Evolutionary conservation across 2,113 vertebrate genomes (phyloP).

Genomic region (Capricornis sumatraensis): DNA sequence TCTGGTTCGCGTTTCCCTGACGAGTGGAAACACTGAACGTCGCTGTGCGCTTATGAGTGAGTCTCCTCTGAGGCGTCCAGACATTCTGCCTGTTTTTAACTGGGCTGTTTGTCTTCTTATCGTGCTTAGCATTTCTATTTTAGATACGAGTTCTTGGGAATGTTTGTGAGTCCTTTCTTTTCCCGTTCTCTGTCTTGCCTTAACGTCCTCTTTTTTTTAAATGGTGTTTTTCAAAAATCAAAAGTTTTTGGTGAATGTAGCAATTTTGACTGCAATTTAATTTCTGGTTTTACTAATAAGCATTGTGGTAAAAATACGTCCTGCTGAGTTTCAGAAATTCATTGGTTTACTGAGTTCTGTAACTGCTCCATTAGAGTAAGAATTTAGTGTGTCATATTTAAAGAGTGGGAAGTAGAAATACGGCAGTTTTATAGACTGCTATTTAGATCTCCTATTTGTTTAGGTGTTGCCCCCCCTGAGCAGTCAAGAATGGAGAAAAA

Average conservation of each 20-base stretch:
- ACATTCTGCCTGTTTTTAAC: neutral
- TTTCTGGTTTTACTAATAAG: slow-evolving; percentile 12
- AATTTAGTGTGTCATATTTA: neutral
- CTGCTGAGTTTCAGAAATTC: slow-evolving; percentile 27
- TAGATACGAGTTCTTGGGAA: neutral
- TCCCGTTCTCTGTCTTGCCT: neutral
- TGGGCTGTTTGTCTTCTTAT: neutral
- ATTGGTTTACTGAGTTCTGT: neutral
- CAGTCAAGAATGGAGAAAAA: neutral
- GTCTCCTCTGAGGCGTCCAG: neutral
- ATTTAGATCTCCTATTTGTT: neutral
- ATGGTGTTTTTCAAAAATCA: neutral
- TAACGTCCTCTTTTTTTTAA: neutral
- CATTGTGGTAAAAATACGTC: neutral
- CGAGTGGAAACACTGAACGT: neutral
- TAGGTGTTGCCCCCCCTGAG: neutral
- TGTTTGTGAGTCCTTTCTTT: neutral
- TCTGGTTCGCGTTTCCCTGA: neutral
- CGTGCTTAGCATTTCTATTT: slow-evolving; percentile 3
- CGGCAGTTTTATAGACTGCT: neutral
- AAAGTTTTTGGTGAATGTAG: neutral
- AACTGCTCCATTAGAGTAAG: neutral
- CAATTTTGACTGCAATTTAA: slow-evolving; percentile 43
- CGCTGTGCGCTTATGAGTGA: neutral
- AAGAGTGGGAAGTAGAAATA: neutral